Evolutionary conservation across 2,888 invertebrate genomes (phyloP).

Genomic region (Notodonta ziczac): DNA sequence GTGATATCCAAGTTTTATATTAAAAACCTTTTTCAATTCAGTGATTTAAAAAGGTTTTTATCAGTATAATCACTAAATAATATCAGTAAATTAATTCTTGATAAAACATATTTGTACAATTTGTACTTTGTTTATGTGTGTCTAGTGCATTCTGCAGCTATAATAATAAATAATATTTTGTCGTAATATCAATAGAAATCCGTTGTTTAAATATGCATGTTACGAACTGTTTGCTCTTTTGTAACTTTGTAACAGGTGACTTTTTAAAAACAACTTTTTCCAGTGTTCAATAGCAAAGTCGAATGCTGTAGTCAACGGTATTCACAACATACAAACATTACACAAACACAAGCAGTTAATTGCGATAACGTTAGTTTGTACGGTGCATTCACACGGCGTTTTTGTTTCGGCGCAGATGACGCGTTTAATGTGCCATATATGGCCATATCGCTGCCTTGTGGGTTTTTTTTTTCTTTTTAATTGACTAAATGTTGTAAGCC

Average conservation of each 20-base stretch:
- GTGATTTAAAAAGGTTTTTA: slow-evolving; percentile 3
- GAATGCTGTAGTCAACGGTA: slow-evolving; percentile 11
- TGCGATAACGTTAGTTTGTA: background rate
- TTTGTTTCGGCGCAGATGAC: no score
- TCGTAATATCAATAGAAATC: background rate
- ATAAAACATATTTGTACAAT: background rate
- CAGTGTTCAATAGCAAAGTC: slow-evolving; percentile 9
- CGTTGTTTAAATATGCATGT: background rate
- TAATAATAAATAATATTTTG: background rate
- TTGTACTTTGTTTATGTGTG: background rate
- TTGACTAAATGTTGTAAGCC: no score
- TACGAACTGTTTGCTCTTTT: slow-evolving; percentile 9
- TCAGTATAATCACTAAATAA: no score
- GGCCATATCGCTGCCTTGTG: no score
- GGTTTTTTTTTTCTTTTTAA: no score
- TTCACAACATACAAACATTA: slow-evolving; percentile 20
- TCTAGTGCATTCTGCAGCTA: background rate
- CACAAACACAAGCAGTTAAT: slow-evolving; percentile 12
- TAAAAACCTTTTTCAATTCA: slow-evolving; percentile 21
- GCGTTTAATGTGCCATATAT: no score
- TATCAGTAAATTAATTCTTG: background rate
- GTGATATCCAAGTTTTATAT: slow-evolving; percentile 16
- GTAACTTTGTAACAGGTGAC: slow-evolving; percentile 21
- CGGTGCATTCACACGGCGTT: no score
- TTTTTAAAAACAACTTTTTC: slow-evolving; percentile 15